phyloP scores from a whole-genome alignment of 2,113 vertebrate genomes.

The Hoplias malabaricus region DNA sequence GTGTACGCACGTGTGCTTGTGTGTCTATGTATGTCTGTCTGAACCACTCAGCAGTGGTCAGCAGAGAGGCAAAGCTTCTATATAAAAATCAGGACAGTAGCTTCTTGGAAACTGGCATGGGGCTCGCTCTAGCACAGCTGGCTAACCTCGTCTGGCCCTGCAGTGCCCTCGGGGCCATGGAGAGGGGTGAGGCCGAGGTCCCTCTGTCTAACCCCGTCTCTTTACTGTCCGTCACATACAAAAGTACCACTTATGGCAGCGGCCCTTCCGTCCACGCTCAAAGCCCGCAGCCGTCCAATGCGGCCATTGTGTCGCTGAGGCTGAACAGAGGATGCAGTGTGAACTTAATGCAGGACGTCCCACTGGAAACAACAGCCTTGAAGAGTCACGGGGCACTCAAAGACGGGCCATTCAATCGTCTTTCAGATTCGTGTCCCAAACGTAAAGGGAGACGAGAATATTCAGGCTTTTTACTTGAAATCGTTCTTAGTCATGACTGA shows the following conservation, averaged over 20 bases:
- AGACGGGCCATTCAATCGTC: constrained; percentile 72
- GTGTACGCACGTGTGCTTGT: constrained; percentile 16
- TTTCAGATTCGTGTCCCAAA: constrained; percentile 43
- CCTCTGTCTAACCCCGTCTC: constrained; percentile 74
- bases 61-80: constrained; percentile 39
- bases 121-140: constrained; percentile 69
- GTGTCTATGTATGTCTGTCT: constrained; percentile 18
- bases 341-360: constrained; percentile 58
- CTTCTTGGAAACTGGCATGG: constrained; percentile 47
- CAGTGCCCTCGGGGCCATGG: constrained; percentile 57
- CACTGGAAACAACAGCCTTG: constrained; percentile 64
- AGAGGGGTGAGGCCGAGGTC: constrained; percentile 72
- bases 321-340: constrained; percentile 79
- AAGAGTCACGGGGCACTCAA: constrained; percentile 67
- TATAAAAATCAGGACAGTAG: constrained; percentile 48
- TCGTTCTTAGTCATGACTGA: constrained; percentile 36
- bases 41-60: constrained; percentile 39
- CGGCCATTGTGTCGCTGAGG: constrained; percentile 77
- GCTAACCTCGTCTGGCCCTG: constrained; percentile 68
- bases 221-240: constrained; percentile 71
- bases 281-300: constrained; percentile 71
- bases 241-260: constrained; percentile 78
- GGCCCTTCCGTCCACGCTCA: constrained; percentile 67
- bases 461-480: constrained; percentile 12
- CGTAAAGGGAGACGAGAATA: constrained; percentile 11